These are phyloP conservation scores for Andrena bucephala DNA, from an alignment of 2,888 invertebrate genomes.

Conservation along the genomic window DNA sequence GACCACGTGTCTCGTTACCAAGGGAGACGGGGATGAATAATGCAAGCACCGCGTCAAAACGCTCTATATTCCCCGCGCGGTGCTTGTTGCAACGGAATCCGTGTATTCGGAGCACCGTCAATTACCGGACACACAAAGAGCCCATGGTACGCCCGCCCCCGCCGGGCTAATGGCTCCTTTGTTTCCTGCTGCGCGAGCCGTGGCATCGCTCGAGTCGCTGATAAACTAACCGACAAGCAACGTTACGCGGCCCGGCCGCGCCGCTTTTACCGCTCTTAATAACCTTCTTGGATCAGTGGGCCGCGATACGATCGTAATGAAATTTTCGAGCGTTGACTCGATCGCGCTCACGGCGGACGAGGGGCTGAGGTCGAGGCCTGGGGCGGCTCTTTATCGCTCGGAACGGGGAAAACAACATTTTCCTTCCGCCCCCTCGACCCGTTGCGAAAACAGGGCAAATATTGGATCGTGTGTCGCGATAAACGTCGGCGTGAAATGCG, in stretches of 20 bases:
- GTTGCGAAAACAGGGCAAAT: conserved; percentile 14
- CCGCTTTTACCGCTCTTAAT: conserved; percentile 45
- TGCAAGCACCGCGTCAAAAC: conserved; percentile 48
- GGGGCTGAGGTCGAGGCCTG: not conserved
- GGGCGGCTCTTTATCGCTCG: conserved; percentile 3
- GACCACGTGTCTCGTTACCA: conserved; percentile 30
- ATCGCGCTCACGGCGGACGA: not conserved
- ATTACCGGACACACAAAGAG: conserved; percentile 62
- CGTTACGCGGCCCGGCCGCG: not conserved
- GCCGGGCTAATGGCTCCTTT: conserved; percentile 63
- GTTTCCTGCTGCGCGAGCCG: conserved; percentile 46
- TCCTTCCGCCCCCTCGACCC: not conserved
- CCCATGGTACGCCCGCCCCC: conserved; percentile 43
- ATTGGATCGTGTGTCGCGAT: conserved; percentile 6
- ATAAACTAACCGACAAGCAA: conserved; percentile 58
- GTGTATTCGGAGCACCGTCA: conserved; percentile 56
- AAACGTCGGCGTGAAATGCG: not conserved
- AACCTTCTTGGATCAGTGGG: conserved; percentile 42
- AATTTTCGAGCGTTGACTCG: conserved; percentile 24
- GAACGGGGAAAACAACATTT: not conserved
- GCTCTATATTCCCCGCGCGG: conserved; percentile 32
- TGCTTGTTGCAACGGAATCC: conserved; percentile 61
- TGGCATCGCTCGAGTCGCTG: conserved; percentile 46
- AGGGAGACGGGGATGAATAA: conserved; percentile 52
- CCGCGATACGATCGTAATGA: conserved; percentile 31